phyloP scores from a whole-genome alignment of 2,888 invertebrate genomes.

The Mesodorylaimus sp. region DNA sequence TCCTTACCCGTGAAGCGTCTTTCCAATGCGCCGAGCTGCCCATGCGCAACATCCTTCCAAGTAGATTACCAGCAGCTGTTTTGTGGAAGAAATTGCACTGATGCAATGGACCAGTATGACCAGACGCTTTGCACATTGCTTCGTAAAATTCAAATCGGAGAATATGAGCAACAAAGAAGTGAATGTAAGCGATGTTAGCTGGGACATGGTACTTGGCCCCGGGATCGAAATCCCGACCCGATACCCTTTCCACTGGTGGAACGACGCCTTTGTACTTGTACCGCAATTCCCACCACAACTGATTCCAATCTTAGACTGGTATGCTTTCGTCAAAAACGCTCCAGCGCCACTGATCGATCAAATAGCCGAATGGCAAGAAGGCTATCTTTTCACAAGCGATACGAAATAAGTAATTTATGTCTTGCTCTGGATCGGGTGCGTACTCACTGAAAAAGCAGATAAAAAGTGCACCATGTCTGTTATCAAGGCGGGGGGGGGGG shows the following conservation, averaged over 20 bases:
- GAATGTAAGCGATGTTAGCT: constrained; percentile 25
- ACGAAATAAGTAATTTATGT: constrained; percentile 53
- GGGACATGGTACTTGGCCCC: constrained; percentile 6
- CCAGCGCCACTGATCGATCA: constrained; percentile 68
- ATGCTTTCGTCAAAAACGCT: constrained; percentile 62
- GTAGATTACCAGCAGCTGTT: constrained; percentile 56
- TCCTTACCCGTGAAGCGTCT: constrained; percentile 12
- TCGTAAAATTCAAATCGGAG: constrained; percentile 81
- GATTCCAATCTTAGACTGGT: constrained; percentile 68
- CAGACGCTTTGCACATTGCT: constrained; percentile 58
- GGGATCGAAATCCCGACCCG: constrained; percentile 25
- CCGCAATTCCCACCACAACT: constrained; percentile 63
- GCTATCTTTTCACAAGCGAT: constrained; percentile 69
- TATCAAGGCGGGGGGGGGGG: too few relatives aligned
- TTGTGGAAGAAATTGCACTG: constrained; percentile 77
- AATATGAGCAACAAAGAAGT: constrained; percentile 77
- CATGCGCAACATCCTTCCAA: constrained; percentile 6
- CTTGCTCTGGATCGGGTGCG: constrained; percentile 40
- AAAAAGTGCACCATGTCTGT: too few relatives aligned
- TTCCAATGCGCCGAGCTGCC: constrained; percentile 13
- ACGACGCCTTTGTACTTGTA: constrained; percentile 18
- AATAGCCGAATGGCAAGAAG: constrained; percentile 61
- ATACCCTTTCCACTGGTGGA: not conserved
- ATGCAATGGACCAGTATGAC: constrained; percentile 58
- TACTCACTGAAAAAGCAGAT: too few relatives aligned